A percentile compares a stretch with the other conserved stretches of the same genome.
phyloP scores from a whole-genome alignment of 2,113 vertebrate genomes.

The Cyphomyrus discorhynchus region DNA sequence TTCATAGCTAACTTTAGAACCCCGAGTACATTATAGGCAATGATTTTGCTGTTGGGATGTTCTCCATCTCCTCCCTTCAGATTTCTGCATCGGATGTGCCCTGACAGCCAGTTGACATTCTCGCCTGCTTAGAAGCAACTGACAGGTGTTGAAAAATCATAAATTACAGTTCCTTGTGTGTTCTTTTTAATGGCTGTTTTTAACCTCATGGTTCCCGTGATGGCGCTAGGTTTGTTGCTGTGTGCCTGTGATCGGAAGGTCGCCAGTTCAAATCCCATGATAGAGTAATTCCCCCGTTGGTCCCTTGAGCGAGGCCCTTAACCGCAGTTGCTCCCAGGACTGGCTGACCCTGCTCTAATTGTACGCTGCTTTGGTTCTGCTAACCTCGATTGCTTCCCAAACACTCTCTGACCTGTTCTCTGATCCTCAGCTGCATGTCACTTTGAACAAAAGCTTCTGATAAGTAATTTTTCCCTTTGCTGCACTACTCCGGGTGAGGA shows the following conservation, averaged over 20 bases:
- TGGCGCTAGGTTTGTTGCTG: background rate
- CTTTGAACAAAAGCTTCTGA: background rate
- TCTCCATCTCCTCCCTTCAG: background rate
- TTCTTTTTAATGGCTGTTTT: background rate
- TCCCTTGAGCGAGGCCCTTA: background rate
- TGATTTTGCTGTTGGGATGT: background rate
- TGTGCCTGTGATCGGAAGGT: background rate
- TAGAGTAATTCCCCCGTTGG: background rate
- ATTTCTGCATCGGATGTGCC: background rate
- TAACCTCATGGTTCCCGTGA: background rate
- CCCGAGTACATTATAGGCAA: background rate
- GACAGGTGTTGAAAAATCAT: background rate
- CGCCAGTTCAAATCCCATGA: background rate
- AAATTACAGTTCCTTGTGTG: background rate
- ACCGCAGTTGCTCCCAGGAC: background rate
- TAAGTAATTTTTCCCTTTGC: background rate
- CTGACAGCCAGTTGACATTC: background rate
- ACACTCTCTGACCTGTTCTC: background rate
- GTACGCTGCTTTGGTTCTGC: background rate
- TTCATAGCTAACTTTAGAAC: background rate
- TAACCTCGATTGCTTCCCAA: background rate
- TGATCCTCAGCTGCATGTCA: background rate
- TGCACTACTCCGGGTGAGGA: background rate
- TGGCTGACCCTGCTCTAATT: background rate
- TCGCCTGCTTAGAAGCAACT: background rate